Conservation (phyloP, 1,140 invertebrate species). For the Caenorhabditis briggsae region DNA sequence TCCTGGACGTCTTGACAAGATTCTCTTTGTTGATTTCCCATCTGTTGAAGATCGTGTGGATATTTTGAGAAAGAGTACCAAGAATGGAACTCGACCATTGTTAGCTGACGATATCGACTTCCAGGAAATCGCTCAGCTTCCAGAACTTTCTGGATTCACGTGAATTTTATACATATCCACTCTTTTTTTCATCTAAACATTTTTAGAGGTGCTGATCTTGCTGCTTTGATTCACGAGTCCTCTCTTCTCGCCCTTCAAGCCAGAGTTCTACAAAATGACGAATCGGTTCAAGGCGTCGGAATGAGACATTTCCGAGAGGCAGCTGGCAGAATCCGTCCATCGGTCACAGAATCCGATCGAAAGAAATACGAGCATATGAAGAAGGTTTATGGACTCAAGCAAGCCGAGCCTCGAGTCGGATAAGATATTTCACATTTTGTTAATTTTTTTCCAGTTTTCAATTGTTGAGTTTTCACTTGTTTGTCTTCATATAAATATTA, state of each 20-base stretch:
- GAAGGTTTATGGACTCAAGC: conserved; percentile 55
- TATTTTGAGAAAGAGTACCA: conserved; percentile 91
- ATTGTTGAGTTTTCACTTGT: conserved; percentile 8
- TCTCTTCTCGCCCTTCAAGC: conserved; percentile 57
- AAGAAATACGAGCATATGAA: conserved; percentile 67
- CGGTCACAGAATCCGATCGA: conserved; percentile 80
- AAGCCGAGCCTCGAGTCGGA: neutral
- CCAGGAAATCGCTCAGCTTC: conserved; percentile 74
- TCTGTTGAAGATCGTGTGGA: conserved; percentile 85
- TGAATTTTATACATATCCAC: conserved; percentile 59
- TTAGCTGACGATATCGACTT: conserved; percentile 86
- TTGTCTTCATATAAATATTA: neutral
- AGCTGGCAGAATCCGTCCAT: conserved; percentile 85
- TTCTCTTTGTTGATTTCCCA: conserved; percentile 93
- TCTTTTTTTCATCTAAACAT: conserved; percentile 10
- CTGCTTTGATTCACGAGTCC: conserved; percentile 81
- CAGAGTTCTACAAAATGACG: conserved; percentile 36
- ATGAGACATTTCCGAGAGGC: conserved; percentile 82
- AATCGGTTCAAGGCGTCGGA: conserved; percentile 78
- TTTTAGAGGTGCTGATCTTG: conserved; percentile 88
- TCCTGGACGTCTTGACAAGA: conserved; percentile 93
- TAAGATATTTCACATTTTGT: neutral
- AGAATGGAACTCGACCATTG: conserved; percentile 86
- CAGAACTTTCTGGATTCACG: conserved; percentile 69
- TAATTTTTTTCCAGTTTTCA: neutral